Evolutionary conservation across 2,888 invertebrate genomes (phyloP).

Genomic region (Philhelius pedissequus): DNA sequence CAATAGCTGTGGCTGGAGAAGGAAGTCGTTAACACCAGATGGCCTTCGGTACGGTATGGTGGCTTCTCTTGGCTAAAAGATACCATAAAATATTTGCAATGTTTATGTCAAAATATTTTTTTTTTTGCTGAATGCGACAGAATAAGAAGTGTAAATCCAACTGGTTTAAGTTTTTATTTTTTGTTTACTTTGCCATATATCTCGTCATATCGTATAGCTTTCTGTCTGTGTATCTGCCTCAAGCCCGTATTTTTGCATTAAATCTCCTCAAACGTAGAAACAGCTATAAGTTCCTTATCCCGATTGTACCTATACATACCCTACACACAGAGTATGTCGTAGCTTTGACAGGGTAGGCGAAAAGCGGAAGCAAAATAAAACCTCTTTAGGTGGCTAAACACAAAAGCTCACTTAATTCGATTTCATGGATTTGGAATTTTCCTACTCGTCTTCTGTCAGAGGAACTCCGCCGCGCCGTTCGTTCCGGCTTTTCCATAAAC

Average conservation of each 20-base stretch:
- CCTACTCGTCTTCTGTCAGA: constrained; percentile 10
- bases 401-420: constrained; percentile 65
- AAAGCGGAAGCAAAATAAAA: constrained; percentile 3
- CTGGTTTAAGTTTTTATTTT: constrained; percentile 9
- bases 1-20: neutral
- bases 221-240: neutral
- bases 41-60: constrained; percentile 51
- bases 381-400: constrained; percentile 59
- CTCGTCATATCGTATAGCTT: neutral
- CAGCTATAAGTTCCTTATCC: neutral
- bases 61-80: neutral
- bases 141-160: constrained; percentile 51
- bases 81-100: constrained; percentile 36
- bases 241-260: constrained; percentile 30
- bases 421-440: constrained; percentile 57
- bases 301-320: neutral
- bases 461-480: no score
- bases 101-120: constrained; percentile 1
- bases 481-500: neutral
- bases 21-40: constrained; percentile 14
- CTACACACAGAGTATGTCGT: no score
- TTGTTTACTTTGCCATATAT: neutral
- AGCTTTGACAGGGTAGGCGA: neutral
- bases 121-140: neutral
- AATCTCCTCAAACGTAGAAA: no score